Evolutionary conservation across 2,797 vertebrate genomes (phyloP), one percentile per base, ranked within the genome.

Genomic region (Acipenser transmontanus): DNA sequence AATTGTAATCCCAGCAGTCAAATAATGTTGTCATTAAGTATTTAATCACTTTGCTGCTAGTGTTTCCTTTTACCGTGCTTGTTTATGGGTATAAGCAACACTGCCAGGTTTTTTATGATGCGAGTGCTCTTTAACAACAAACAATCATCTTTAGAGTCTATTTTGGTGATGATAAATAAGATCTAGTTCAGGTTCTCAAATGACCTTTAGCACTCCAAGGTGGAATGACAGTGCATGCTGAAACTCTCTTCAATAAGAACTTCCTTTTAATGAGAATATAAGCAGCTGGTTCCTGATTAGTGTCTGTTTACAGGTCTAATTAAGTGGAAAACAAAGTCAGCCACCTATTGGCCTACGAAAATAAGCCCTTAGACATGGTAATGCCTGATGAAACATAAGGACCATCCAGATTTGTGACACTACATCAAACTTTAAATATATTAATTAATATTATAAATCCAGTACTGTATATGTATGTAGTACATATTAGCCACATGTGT

Each of bases 261-360:
- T n/a, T 54, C 60, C 63, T 73, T 81, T 83, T 87, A 89, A 88
- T 86, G 80, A 34, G 73, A 80, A 78, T 80, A 74, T 84, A 81
- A 89, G 85, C 84, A 87, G 85, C 85, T 87, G 84, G 77, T 88
- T 87, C 87, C 80, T 88, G 84, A 87, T 88, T 82, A 82, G 80
- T 68, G 81, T 86, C 84, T 87, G 85, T 89, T 89, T 88, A 88
- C 81, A 76, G 85, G 17, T 17, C 17, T 17, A 17, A 17, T 17
- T 17, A 17, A 17, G 82, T 81, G 81, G 17, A 17, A 88, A 88
- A 86, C 71, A 72, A 82, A 34, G 34, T 4, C 34, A 34, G 34
- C 3, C 34, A 3, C 34, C 34, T 34, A 34, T 4, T 34, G 34
- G 34, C 34, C 34, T 34, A 34, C 4, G 4, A 34, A 34, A 34